These are phyloP conservation scores for Heliornis fulica DNA, from an alignment of 2,113 vertebrate species.

Conservation along the genomic window DNA sequence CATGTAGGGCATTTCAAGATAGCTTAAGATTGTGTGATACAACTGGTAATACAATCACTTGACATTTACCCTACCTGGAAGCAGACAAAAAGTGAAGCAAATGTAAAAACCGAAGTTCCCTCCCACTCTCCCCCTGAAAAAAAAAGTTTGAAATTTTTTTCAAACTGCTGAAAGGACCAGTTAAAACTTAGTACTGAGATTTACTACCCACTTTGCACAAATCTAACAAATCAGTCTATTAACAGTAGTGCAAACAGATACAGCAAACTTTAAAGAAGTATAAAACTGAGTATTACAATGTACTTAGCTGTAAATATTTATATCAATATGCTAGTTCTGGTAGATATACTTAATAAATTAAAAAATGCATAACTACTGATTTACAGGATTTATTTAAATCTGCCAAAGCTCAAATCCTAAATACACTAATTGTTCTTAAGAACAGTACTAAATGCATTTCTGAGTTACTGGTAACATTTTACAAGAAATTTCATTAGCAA, in stretches of 20 bases:
- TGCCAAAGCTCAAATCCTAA: background rate
- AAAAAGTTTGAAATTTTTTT: background rate
- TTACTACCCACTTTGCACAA: background rate
- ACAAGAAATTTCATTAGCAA: background rate
- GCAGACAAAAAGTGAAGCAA: background rate
- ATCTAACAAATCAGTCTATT: background rate
- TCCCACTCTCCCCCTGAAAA: fast-evolving
- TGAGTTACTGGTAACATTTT: background rate
- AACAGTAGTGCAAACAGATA: background rate
- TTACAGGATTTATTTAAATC: background rate
- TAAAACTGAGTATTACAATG: background rate
- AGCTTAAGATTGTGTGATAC: background rate
- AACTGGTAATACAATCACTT: background rate
- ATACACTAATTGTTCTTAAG: background rate
- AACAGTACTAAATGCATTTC: background rate
- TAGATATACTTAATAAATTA: background rate
- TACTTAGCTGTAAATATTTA: background rate
- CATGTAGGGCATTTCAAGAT: background rate
- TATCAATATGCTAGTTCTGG: background rate
- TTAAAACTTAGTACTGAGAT: background rate
- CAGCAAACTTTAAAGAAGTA: background rate
- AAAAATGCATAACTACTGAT: background rate
- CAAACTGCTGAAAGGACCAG: background rate
- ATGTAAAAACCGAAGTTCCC: background rate
- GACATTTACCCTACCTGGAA: background rate